phyloP scores from a whole-genome alignment of 2,888 invertebrate species.

The Schrankia costaestrigalis region DNA sequence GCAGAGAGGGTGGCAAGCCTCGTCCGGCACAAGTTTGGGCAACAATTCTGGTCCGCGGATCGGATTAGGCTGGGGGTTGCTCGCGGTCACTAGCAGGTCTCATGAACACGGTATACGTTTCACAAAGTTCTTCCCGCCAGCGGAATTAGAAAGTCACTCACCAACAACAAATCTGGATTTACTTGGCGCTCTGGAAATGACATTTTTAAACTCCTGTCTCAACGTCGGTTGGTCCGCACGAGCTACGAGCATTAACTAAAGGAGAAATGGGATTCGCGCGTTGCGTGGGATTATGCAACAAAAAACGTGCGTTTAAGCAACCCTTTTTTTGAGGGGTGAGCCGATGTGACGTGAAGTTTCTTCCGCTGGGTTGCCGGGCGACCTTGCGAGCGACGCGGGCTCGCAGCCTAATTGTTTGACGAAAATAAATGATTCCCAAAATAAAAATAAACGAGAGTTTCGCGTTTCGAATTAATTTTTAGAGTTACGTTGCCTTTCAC shows the following conservation, averaged over 20 bases:
- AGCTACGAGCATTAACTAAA: conserved; percentile 49
- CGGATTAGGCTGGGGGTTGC: conserved; percentile 67
- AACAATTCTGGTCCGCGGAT: conserved; percentile 63
- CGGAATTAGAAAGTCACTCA: conserved; percentile 77
- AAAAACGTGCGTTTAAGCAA: conserved; percentile 65
- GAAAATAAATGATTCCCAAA: conserved; percentile 78
- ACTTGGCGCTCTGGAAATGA: conserved; percentile 65
- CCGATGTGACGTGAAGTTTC: conserved; percentile 69
- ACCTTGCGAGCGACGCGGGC: conserved; percentile 59
- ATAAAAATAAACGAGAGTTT: conserved; percentile 76
- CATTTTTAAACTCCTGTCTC: conserved; percentile 65
- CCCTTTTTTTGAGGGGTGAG: conserved; percentile 60
- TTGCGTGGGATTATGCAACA: conserved; percentile 66
- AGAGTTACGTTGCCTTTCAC: conserved; percentile 57
- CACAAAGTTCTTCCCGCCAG: conserved; percentile 68
- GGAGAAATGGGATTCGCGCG: conserved; percentile 45
- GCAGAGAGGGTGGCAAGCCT: conserved; percentile 16
- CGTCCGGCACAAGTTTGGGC: conserved; percentile 62
- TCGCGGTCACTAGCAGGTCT: conserved; percentile 71
- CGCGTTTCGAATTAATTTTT: conserved; percentile 70
- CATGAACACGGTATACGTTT: conserved; percentile 76
- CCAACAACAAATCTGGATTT: conserved; percentile 76
- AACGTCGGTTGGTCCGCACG: conserved; percentile 45
- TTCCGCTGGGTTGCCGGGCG: conserved; percentile 52
- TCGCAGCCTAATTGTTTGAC: conserved; percentile 74